These are phyloP conservation scores for Lagria hirta DNA, from an alignment of 2,888 invertebrate genomes.

Conservation along the genomic window DNA sequence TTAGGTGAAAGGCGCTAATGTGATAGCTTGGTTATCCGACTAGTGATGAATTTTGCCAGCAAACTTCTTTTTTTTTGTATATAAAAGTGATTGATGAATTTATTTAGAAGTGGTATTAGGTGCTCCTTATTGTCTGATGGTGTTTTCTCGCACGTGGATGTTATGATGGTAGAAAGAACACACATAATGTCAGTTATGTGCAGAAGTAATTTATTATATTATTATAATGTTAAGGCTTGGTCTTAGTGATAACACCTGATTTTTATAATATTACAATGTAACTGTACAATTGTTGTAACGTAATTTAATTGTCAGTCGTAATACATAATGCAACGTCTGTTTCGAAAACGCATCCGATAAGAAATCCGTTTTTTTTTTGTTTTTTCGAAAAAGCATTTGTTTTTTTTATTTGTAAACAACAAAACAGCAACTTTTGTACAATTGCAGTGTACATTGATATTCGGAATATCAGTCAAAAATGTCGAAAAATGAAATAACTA, in stretches of 20 bases:
- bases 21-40: too few relatives aligned
- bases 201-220: constrained; percentile 55
- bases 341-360: constrained; percentile 12
- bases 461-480: constrained; percentile 44
- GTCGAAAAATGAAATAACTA: constrained; percentile 37
- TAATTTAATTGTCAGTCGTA: constrained; percentile 41
- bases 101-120: too few relatives aligned
- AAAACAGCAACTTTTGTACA: constrained; percentile 40
- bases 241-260: constrained; percentile 57
- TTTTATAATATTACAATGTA: constrained; percentile 52
- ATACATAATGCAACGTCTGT: constrained; percentile 36
- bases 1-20: too few relatives aligned
- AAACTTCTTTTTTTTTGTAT: too few relatives aligned
- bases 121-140: too few relatives aligned
- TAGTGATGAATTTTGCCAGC: too few relatives aligned
- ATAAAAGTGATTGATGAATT: too few relatives aligned
- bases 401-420: constrained; percentile 23
- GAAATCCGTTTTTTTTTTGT: too few relatives aligned
- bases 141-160: too few relatives aligned
- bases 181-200: constrained; percentile 42
- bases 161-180: constrained; percentile 9
- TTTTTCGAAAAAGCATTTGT: constrained; percentile 21
- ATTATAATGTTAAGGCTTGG: constrained; percentile 57
- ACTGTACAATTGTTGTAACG: constrained; percentile 50
- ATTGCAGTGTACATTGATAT: constrained; percentile 45